Conservation (phyloP, 1,140 invertebrate genomes). For the Dendrolimus kikuchii region DNA sequence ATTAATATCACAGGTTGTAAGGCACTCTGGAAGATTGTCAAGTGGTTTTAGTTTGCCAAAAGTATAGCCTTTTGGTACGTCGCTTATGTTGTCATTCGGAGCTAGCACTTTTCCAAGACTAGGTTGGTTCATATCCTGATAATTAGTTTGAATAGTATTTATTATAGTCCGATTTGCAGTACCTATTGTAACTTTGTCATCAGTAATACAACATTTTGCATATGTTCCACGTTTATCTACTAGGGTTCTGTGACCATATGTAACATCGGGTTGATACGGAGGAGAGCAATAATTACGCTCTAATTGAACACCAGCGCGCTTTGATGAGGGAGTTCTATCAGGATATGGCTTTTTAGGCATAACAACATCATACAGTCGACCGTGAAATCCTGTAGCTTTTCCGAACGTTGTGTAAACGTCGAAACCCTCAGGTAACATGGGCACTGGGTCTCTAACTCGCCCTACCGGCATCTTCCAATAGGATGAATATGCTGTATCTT, state of each 20-base stretch:
- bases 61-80: conserved; percentile 53
- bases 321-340: conserved; percentile 49
- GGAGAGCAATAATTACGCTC: conserved; percentile 55
- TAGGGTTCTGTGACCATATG: conserved; percentile 58
- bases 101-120: conserved; percentile 52
- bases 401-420: conserved; percentile 66
- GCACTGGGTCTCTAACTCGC: conserved; percentile 50
- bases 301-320: conserved; percentile 50
- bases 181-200: conserved; percentile 50
- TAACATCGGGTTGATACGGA: conserved; percentile 37
- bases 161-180: conserved; percentile 30
- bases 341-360: conserved; percentile 48
- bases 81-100: conserved; percentile 62
- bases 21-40: conserved; percentile 42
- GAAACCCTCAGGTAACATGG: conserved; percentile 67
- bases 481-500: conserved; percentile 64
- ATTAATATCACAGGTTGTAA: conserved; percentile 57
- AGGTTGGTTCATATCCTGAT: conserved; percentile 38
- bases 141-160: conserved; percentile 58
- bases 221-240: conserved; percentile 63
- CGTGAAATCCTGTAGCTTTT: conserved; percentile 39
- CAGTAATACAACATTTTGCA: conserved; percentile 58
- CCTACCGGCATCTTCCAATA: conserved; percentile 70
- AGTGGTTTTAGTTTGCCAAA: conserved; percentile 58
- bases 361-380: conserved; percentile 43